A percentile compares a stretch with the other conserved stretches of the same genome.
phyloP scores from a whole-genome alignment of 2,888 invertebrate species.

The Ornithoptera alexandrae region DNA sequence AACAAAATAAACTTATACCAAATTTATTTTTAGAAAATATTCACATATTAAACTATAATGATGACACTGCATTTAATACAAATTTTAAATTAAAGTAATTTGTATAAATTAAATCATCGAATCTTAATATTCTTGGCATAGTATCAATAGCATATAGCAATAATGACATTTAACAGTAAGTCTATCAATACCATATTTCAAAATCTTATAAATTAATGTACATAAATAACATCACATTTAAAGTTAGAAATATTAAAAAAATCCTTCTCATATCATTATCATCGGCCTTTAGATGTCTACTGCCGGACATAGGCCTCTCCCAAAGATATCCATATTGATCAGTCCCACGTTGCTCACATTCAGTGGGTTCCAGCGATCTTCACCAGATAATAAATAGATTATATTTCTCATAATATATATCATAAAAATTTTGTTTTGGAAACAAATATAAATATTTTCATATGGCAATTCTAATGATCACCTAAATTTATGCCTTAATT shows the following conservation, averaged over 20 bases:
- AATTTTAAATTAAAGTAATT: slow-evolving; percentile 13
- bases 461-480: slow-evolving; percentile 11
- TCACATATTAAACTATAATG: too few species aligned
- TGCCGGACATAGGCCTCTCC: too few species aligned
- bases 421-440: neutral
- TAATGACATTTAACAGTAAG: slow-evolving; percentile 2
- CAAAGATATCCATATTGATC: too few species aligned
- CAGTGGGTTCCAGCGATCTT: too few species aligned
- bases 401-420: neutral
- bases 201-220: neutral
- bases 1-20: neutral
- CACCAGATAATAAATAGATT: too few species aligned
- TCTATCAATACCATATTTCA: neutral
- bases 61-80: neutral
- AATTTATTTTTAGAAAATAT: too few species aligned
- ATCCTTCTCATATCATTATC: neutral
- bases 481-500: neutral
- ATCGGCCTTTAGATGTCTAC: too few species aligned
- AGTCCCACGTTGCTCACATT: too few species aligned
- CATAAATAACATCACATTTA: slow-evolving; percentile 9
- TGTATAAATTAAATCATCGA: slow-evolving; percentile 16
- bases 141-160: slow-evolving; percentile 9
- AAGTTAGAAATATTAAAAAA: neutral
- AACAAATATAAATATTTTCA: slow-evolving; percentile 3
- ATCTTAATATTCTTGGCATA: slow-evolving; percentile 8